Evolutionary conservation across 2,888 invertebrate genomes (phyloP), one percentile per base, ranked within the genome.

Genomic region (Choristoneura rosaceana): DNA sequence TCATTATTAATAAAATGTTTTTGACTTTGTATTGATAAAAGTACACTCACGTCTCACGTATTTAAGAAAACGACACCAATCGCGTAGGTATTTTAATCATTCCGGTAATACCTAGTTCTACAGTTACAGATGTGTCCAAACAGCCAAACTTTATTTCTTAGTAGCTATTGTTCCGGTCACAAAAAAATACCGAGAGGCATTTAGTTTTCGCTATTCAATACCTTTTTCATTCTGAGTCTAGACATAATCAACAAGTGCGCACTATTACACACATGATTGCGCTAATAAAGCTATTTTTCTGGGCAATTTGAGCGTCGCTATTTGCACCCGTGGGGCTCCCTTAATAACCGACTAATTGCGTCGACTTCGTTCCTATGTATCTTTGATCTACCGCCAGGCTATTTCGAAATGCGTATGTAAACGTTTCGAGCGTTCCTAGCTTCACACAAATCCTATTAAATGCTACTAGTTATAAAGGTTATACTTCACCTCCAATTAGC

Each of bases 241-340:
- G 70, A 50, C 67, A 65, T 60, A 74, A 75, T 77, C 77, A 75
- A 76, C 76, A 74, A 67, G 74, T 74, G 60, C 75, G 25, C 25
- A 65, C 70, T 74, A 65, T 62, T 63, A 63, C 67, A 74, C 70
- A 55, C 70, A 77, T 86, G 82, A 87, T 84, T 84, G 80, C 78
- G 76, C 74, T 76, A 78, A 86, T 83, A 81, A 81, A 86, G 85
- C 80, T 82, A 84, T 86, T 84, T 83, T 84, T 82, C 81, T 77
- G 77, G 76, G 77, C 76, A 80, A 82, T 80, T 80, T 81, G 79
- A 78, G 67, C 38, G 74, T 68, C 38, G 67, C 76, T 77, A 76
- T 77, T 75, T 76, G 67, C 76, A 76, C 75, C 77, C 75, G 75
- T 75, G 68, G 75, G 75, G 76, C 75, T 77, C 80, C 80, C 80